phyloP scores from a whole-genome alignment of 2,888 invertebrate genomes.

The Drosophila hamatofila region DNA sequence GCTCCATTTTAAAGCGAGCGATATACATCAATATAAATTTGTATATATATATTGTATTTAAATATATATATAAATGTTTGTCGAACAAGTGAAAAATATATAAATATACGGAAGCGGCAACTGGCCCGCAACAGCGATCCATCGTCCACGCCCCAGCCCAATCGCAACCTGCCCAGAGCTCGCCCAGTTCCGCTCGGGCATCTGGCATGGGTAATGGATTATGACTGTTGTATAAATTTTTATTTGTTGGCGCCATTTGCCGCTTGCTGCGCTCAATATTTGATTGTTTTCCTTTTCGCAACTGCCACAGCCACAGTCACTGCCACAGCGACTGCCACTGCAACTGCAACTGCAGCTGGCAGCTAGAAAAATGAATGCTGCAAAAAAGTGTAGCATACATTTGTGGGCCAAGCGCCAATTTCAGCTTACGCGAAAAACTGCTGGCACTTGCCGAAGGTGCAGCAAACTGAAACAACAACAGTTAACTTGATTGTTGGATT shows the following conservation, averaged over 20 bases:
- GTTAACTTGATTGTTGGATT: constrained; percentile 3
- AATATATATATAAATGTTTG: constrained; percentile 25
- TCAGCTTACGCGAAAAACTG: constrained; percentile 33
- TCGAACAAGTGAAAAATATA: constrained; percentile 55
- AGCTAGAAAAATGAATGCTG: constrained; percentile 22
- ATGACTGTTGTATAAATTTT: constrained; percentile 67
- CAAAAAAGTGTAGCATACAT: constrained; percentile 32
- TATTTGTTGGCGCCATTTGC: constrained; percentile 48
- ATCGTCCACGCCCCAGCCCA: constrained; percentile 1
- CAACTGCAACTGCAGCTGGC: constrained; percentile 36
- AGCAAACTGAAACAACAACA: constrained; percentile 40
- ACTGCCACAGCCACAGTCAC: constrained; percentile 1
- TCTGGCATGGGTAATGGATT: constrained; percentile 73
- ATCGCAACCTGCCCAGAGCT: constrained; percentile 10
- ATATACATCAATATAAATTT: constrained; percentile 1
- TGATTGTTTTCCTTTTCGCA: constrained; percentile 64
- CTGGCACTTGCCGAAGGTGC: constrained; percentile 48
- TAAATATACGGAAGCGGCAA: constrained; percentile 47
- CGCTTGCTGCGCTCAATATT: constrained; percentile 54
- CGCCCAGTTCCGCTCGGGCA: constrained; percentile 18
- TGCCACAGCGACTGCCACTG: constrained; percentile 24
- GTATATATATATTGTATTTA: not conserved
- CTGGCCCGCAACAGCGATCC: constrained; percentile 15
- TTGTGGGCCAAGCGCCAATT: constrained; percentile 28
- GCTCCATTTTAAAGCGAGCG: constrained; percentile 32